phyloP scores from a whole-genome alignment of 2,113 vertebrate genomes.

The Saiga tatarica region DNA sequence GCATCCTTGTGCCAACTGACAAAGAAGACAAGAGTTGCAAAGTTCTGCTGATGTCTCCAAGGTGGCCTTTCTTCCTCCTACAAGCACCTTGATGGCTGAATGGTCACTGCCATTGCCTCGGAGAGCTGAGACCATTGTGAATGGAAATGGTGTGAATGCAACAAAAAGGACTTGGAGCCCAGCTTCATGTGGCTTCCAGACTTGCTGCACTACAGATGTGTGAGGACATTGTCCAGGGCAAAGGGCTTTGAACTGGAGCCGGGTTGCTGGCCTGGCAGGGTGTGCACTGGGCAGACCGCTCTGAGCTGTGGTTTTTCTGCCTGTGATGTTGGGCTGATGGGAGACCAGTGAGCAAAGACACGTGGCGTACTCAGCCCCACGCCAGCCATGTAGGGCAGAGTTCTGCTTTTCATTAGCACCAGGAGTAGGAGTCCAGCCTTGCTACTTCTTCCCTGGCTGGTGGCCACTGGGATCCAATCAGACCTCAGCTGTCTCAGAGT shows the following conservation, averaged over 20 bases:
- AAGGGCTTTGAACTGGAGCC: background rate
- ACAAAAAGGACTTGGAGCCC: background rate
- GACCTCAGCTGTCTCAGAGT: background rate
- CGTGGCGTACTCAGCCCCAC: rapidly evolving
- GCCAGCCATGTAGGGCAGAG: rapidly evolving
- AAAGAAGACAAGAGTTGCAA: background rate
- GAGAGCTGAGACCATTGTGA: background rate
- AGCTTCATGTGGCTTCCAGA: background rate
- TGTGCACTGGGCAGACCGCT: background rate
- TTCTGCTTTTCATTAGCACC: rapidly evolving
- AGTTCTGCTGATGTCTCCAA: rapidly evolving
- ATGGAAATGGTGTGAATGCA: background rate
- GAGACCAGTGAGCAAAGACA: background rate
- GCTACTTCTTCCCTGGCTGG: background rate
- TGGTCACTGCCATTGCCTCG: rapidly evolving
- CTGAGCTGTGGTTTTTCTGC: background rate
- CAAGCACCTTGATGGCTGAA: too few relatives aligned
- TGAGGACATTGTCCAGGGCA: background rate
- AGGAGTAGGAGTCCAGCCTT: background rate
- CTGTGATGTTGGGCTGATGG: background rate
- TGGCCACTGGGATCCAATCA: background rate
- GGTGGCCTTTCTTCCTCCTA: background rate
- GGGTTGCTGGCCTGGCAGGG: background rate
- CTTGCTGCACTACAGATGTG: too few relatives aligned
- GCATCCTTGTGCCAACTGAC: background rate